phyloP scores from a whole-genome alignment of 2,888 invertebrate species.

The Diaphora mendica region DNA sequence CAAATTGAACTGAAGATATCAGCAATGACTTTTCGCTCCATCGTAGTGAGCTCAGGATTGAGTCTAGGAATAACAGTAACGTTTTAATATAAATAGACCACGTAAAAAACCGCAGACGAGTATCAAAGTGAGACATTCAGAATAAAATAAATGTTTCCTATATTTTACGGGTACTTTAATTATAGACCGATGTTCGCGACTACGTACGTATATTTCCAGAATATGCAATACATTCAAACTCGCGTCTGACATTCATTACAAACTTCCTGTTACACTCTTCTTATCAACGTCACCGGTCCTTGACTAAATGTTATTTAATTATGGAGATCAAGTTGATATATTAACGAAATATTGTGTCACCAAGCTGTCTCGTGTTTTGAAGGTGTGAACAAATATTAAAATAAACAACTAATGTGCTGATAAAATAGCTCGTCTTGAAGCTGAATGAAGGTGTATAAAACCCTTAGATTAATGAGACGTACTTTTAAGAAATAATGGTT shows the following conservation, averaged over 20 bases:
- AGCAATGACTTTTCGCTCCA: neutral
- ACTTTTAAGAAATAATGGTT: no score
- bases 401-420: slow-evolving; percentile 17
- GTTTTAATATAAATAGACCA: slow-evolving; percentile 36
- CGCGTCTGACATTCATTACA: slow-evolving; percentile 33
- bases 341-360: slow-evolving; percentile 27
- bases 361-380: slow-evolving; percentile 15
- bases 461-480: no score
- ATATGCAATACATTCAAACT: slow-evolving; percentile 36
- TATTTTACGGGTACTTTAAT: slow-evolving; percentile 40
- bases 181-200: slow-evolving; percentile 39
- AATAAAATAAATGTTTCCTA: slow-evolving; percentile 42
- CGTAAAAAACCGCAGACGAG: slow-evolving; percentile 27
- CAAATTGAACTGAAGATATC: neutral
- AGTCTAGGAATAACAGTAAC: slow-evolving; percentile 21
- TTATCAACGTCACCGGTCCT: neutral
- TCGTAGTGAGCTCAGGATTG: slow-evolving; percentile 12
- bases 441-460: no score
- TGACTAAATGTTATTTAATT: slow-evolving; percentile 32
- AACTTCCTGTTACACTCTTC: slow-evolving; percentile 19
- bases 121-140: slow-evolving; percentile 40
- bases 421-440: slow-evolving; percentile 10
- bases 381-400: slow-evolving; percentile 18
- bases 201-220: slow-evolving; percentile 13
- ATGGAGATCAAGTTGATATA: slow-evolving; percentile 30